These are phyloP conservation scores for Lithosia quadra DNA, from an alignment of 2,888 invertebrate species.

Conservation along the genomic window DNA sequence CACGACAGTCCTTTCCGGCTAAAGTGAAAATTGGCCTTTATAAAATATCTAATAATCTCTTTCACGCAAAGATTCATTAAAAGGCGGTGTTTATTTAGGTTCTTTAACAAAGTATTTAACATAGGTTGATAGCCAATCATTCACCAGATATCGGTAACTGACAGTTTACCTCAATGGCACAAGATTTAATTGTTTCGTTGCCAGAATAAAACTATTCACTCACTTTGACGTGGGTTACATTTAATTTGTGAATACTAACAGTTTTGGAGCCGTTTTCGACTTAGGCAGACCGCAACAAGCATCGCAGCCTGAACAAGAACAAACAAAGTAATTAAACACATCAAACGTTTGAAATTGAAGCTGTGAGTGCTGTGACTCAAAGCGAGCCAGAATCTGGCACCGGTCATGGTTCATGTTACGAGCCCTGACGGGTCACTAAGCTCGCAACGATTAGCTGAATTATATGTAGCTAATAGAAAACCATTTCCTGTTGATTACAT, in stretches of 20 bases:
- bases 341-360: constrained; percentile 84
- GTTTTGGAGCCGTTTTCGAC: constrained; percentile 81
- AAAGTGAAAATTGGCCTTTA: not conserved
- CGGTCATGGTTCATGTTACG: constrained; percentile 39
- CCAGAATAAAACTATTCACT: constrained; percentile 78
- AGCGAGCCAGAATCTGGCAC: constrained; percentile 58
- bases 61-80: not conserved
- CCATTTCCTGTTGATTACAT: constrained; percentile 4
- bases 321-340: constrained; percentile 87
- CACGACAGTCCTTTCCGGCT: too few species aligned
- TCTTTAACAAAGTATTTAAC: constrained; percentile 26
- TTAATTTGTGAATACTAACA: constrained; percentile 83
- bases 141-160: constrained; percentile 55
- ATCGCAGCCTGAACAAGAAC: constrained; percentile 78
- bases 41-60: not conserved
- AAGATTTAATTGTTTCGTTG: constrained; percentile 79
- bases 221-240: constrained; percentile 85
- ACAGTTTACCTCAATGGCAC: constrained; percentile 48
- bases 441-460: constrained; percentile 33
- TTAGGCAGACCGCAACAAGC: constrained; percentile 81
- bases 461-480: constrained; percentile 35
- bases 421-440: constrained; percentile 31
- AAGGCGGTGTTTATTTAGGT: constrained; percentile 19
- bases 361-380: constrained; percentile 76
- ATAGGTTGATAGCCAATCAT: constrained; percentile 42